Evolutionary conservation across 2,888 invertebrate genomes (phyloP).

Genomic region (Embidobia sp.): DNA sequence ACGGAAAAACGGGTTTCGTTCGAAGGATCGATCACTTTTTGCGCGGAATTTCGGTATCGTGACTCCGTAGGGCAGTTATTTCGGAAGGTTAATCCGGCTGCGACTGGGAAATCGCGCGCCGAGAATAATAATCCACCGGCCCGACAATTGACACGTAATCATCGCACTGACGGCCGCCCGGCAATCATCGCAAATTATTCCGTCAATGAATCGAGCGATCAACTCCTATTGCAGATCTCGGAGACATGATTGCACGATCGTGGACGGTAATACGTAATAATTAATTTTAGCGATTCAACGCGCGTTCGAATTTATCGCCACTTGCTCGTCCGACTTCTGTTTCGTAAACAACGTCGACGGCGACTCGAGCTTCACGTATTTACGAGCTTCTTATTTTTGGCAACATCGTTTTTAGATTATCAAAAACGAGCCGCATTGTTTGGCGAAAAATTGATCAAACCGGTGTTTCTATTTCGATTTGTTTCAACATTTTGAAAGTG

Average conservation of each 20-base stretch:
- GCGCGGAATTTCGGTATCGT: neutral
- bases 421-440: no score
- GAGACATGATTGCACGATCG: slow-evolving; percentile 54
- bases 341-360: no score
- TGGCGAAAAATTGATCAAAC: no score
- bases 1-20: no score
- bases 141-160: slow-evolving; percentile 61
- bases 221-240: slow-evolving; percentile 37
- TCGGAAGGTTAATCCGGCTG: slow-evolving; percentile 48
- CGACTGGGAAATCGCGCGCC: slow-evolving; percentile 50
- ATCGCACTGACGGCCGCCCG: slow-evolving; percentile 60
- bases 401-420: no score
- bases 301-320: no score
- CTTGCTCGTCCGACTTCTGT: no score
- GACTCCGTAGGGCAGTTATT: slow-evolving; percentile 27
- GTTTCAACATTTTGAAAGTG: no score
- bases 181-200: slow-evolving; percentile 60
- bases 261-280: slow-evolving; percentile 48
- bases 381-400: no score
- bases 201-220: slow-evolving; percentile 58
- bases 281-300: no score
- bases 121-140: slow-evolving; percentile 58
- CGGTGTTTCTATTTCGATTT: no score
- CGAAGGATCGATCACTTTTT: neutral
- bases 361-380: no score